Evolutionary conservation across 2,888 invertebrate species (phyloP).

Genomic region (Nephrotoma flavescens): DNA sequence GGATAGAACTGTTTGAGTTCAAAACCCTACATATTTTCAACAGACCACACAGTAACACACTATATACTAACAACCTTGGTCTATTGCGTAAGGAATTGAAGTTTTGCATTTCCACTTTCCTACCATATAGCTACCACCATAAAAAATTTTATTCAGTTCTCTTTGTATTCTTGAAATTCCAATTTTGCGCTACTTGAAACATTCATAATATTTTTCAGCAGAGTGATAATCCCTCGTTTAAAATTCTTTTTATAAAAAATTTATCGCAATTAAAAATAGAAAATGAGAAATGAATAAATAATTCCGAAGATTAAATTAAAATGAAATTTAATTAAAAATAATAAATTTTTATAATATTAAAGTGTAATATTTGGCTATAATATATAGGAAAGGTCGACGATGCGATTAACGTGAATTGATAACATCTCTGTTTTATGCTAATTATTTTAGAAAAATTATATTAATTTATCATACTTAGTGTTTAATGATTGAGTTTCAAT

Average conservation of each 20-base stretch:
- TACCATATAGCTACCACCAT: background rate
- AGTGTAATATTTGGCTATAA: background rate
- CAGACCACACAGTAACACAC: no score
- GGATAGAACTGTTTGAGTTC: no score
- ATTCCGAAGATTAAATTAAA: background rate
- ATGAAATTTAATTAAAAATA: background rate
- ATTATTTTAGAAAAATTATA: no score
- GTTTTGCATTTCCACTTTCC: no score
- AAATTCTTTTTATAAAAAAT: background rate
- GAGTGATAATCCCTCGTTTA: background rate
- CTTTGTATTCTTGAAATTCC: background rate
- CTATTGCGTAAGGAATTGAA: no score
- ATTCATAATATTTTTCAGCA: background rate
- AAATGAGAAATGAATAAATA: background rate
- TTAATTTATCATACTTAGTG: no score
- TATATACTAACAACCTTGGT: no score
- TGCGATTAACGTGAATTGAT: no score
- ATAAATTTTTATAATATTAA: background rate
- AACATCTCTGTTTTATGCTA: no score
- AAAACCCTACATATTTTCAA: no score
- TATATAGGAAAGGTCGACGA: no score
- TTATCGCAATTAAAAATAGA: background rate
- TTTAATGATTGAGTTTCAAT: no score
- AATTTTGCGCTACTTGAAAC: background rate
- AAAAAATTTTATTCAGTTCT: background rate